Evolutionary conservation across 2,113 vertebrate genomes (phyloP).

Genomic region (Coturnix japonica): DNA sequence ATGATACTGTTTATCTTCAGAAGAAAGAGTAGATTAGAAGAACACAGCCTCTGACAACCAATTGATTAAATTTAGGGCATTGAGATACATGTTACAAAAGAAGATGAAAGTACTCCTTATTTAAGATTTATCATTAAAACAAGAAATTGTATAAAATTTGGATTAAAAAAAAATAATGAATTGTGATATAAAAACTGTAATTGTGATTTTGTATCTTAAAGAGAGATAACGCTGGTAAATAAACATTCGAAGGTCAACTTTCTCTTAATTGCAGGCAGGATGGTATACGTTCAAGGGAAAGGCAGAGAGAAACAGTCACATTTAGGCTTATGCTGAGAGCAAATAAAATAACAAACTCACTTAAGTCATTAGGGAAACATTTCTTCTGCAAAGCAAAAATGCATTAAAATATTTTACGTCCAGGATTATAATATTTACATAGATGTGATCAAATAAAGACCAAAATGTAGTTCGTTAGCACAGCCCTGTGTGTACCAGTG

Average conservation of each 20-base stretch:
- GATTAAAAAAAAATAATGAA: constrained; percentile 52
- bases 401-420: constrained; percentile 39
- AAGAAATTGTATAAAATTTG: constrained; percentile 70
- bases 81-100: constrained; percentile 76
- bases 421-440: constrained; percentile 36
- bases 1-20: constrained; percentile 86
- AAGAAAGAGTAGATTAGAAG: constrained; percentile 84
- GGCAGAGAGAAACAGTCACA: neutral
- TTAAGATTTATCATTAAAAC: constrained; percentile 76
- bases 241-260: constrained; percentile 47
- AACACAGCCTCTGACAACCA: constrained; percentile 80
- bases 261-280: constrained; percentile 44
- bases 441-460: constrained; percentile 36
- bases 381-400: constrained; percentile 53
- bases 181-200: neutral
- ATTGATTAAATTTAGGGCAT: constrained; percentile 83
- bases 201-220: constrained; percentile 18
- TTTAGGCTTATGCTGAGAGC: neutral
- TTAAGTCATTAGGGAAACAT: constrained; percentile 44
- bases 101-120: constrained; percentile 75
- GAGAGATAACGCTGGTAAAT: constrained; percentile 38
- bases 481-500: neutral
- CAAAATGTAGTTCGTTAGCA: constrained; percentile 25
- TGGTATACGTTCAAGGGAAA: neutral
- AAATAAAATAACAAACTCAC: accelerated